Conservation (phyloP, 2,888 invertebrate genomes). For the Baronia brevicornis region DNA sequence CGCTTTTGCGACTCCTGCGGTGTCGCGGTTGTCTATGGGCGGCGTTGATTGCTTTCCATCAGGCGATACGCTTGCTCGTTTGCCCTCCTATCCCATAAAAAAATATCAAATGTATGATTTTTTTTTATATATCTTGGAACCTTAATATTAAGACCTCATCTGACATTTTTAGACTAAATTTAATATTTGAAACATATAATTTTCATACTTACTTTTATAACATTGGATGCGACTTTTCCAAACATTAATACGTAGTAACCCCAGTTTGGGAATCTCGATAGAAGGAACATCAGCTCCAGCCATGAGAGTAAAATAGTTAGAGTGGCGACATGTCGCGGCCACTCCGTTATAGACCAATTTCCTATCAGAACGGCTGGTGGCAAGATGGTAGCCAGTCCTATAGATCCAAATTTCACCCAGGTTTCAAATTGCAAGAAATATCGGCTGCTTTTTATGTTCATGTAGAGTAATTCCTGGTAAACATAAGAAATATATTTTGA, state of each 20-base stretch:
- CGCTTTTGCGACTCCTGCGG: no score
- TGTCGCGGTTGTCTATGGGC: no score
- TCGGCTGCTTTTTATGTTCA: conserved; percentile 61
- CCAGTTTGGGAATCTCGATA: conserved; percentile 74
- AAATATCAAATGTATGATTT: no score
- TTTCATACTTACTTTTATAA: conserved; percentile 58
- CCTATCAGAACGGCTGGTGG: conserved; percentile 44
- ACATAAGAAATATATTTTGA: neutral
- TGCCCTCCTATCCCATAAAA: no score
- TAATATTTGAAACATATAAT: conserved; percentile 1
- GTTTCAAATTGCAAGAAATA: conserved; percentile 73
- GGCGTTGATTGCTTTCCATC: no score
- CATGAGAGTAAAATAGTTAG: conserved; percentile 70
- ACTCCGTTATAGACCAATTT: conserved; percentile 34
- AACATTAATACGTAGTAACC: conserved; percentile 78
- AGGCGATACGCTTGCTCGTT: no score
- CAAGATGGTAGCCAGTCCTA: conserved; percentile 56
- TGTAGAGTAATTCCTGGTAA: conserved; percentile 69
- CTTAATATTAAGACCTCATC: neutral
- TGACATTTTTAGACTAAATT: neutral
- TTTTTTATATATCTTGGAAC: no score
- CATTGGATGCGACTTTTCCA: conserved; percentile 74
- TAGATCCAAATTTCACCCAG: conserved; percentile 71
- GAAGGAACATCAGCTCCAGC: conserved; percentile 74
- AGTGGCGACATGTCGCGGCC: conserved; percentile 70